Conservation (phyloP, 2,797 vertebrate genomes). For the Coilia nasus region DNA sequence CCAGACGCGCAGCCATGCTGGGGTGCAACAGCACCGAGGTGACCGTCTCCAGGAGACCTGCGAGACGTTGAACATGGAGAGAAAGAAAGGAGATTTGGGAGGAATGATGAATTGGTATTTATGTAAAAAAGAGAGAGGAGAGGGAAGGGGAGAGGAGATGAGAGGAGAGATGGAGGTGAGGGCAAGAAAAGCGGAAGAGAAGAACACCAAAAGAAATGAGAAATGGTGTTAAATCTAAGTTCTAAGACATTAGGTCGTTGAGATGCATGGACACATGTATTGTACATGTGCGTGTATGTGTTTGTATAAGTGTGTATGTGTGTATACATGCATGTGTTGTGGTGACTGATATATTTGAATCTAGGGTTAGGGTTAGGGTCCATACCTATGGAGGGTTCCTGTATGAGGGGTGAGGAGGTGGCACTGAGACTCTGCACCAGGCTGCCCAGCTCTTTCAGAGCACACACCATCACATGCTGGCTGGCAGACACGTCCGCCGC, state of each 20-base stretch:
- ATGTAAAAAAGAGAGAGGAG: too few species aligned
- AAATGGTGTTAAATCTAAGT: neutral
- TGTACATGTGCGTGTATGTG: neutral
- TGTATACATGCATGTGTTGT: conserved; percentile 10
- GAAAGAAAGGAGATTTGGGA: too few species aligned
- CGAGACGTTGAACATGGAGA: neutral
- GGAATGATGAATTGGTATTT: too few species aligned
- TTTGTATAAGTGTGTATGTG: neutral
- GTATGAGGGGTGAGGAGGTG: conserved; percentile 94
- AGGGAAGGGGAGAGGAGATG: too few species aligned
- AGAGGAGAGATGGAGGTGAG: too few species aligned
- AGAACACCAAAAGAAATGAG: neutral
- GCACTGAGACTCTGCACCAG: conserved; percentile 95
- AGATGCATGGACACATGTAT: neutral
- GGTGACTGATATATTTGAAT: neutral
- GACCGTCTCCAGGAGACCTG: conserved; percentile 94
- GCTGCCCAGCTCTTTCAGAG: conserved; percentile 94
- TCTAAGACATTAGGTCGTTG: neutral
- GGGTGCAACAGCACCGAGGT: conserved; percentile 96
- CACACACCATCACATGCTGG: conserved; percentile 98
- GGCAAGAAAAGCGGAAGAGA: neutral
- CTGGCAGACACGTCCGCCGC: conserved; percentile 93
- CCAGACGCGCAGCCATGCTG: conserved; percentile 96
- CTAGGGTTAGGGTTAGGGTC: too few species aligned
- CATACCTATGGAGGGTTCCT: conserved; percentile 93